Percentiles rank a stretch among this genome's conserved stretches.
These are phyloP conservation scores for Neocloeon triangulifer DNA, from an alignment of 1,140 invertebrate species.

Conservation along the genomic window DNA sequence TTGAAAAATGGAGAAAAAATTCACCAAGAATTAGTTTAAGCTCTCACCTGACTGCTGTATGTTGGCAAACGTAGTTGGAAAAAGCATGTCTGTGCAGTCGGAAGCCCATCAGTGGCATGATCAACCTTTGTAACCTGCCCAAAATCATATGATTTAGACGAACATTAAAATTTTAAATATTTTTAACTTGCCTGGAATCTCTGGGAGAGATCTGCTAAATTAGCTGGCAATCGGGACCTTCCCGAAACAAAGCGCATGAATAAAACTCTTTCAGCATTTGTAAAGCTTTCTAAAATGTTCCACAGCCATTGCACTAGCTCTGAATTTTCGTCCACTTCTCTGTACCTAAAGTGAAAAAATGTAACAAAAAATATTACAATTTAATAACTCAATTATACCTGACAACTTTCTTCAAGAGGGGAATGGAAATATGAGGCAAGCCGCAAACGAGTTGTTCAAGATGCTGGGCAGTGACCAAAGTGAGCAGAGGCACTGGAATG, in stretches of 20 bases:
- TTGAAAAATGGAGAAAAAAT: too few species aligned
- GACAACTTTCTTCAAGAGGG: slow-evolving; percentile 34
- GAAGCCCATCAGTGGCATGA: slow-evolving; percentile 31
- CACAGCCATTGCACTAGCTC: slow-evolving; percentile 38
- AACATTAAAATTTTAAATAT: background rate
- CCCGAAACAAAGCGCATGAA: slow-evolving; percentile 48
- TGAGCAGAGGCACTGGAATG: slow-evolving; percentile 36
- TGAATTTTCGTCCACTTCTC: slow-evolving; percentile 36
- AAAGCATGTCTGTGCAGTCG: slow-evolving; percentile 45
- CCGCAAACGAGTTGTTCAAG: slow-evolving; percentile 43
- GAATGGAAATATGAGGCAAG: slow-evolving; percentile 34
- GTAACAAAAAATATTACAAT: background rate
- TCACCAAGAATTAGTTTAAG: slow-evolving; percentile 1
- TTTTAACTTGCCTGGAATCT: slow-evolving; percentile 30
- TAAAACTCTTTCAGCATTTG: slow-evolving; percentile 35
- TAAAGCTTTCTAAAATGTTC: slow-evolving; percentile 35
- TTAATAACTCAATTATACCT: slow-evolving; percentile 18
- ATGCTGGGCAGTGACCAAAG: slow-evolving; percentile 30
- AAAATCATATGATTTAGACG: slow-evolving; percentile 3
- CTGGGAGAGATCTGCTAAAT: slow-evolving; percentile 39
- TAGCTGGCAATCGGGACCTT: slow-evolving; percentile 35
- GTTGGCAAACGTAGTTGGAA: slow-evolving; percentile 43
- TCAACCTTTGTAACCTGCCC: slow-evolving; percentile 30
- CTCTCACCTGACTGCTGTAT: slow-evolving; percentile 23
- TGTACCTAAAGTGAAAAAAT: slow-evolving; percentile 22